Evolutionary conservation across 2,888 invertebrate genomes (phyloP), one percentile per base, ranked within the genome.

Genomic region (Cephus spinipes): DNA sequence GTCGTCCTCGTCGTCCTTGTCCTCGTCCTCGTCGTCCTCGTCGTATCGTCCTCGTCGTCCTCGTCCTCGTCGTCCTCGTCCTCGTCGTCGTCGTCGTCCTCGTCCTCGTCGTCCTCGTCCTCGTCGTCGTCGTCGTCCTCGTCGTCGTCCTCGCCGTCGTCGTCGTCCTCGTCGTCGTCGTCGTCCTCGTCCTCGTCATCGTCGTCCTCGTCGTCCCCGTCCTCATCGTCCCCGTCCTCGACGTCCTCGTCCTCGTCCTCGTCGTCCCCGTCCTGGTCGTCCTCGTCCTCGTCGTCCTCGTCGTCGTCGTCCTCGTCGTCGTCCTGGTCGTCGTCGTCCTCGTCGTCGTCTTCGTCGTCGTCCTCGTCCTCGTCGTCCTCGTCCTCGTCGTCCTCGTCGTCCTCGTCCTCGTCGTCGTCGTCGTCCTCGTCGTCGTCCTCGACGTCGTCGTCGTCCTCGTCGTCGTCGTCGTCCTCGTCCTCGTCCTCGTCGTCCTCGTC

Each of bases 21-120:
- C n/a, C n/a, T n/a, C n/a, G n/a, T n/a, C n/a, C n/a, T n/a, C n/a
- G n/a, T n/a, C n/a, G n/a, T n/a, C n/a, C n/a, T n/a, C n/a, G n/a
- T n/a, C n/a, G n/a, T n/a, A n/a, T n/a, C n/a, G n/a, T n/a, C n/a
- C n/a, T n/a, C n/a, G 73, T 68, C 68, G 68, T 68, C 68, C 68
- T 68, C 68, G 68, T 68, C 68, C 68, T 68, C 68, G 68, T 68
- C 68, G 68, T 68, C 68, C 68, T 68, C 68, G 68, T 68, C 68
- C 68, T 68, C 68, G 68, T 68, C 68, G 68, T 68, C 68, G 12
- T 68, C 68, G 68, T 68, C 23, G 68, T 68, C 68, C 68, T 23
- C 68, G 12, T 68, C 12, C 23, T 68, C 68, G 12, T 68, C 68
- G 68, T 68, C 68, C 68, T 68, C 68, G 68, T 68, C 68, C 68